phyloP scores from a whole-genome alignment of 2,888 invertebrate species.

The Ceriagrion tenellum region DNA sequence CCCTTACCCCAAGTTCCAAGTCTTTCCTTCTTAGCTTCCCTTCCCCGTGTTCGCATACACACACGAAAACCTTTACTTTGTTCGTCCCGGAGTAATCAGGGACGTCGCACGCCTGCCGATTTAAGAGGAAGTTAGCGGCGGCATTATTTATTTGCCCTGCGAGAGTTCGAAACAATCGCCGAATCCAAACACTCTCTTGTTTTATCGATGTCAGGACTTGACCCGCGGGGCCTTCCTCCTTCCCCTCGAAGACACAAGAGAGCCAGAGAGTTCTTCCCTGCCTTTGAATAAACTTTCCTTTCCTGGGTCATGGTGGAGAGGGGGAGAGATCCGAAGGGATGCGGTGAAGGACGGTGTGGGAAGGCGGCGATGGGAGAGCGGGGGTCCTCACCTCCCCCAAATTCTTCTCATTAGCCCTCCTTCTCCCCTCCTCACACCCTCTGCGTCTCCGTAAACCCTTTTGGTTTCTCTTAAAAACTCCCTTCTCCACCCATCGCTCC shows the following conservation, averaged over 20 bases:
- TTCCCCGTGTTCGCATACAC: neutral
- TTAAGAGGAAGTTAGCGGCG: neutral
- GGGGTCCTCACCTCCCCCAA: neutral
- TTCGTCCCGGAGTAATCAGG: neutral
- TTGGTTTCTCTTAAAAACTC: neutral
- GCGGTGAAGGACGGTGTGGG: too few relatives aligned
- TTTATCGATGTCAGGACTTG: neutral
- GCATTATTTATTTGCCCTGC: neutral
- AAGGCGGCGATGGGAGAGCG: too few relatives aligned
- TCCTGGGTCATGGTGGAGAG: neutral
- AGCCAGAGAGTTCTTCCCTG: neutral
- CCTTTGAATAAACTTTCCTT: neutral
- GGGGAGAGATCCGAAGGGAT: neutral
- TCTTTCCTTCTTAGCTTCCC: neutral
- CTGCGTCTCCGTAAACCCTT: neutral
- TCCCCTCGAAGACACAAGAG: neutral
- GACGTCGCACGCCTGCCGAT: neutral
- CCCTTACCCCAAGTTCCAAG: neutral
- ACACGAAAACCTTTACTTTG: neutral
- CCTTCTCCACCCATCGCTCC: neutral
- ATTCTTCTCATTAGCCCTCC: neutral
- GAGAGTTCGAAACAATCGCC: slow-evolving; percentile 13
- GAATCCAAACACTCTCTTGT: neutral
- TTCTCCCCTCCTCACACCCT: neutral
- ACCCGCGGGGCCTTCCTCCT: neutral